Conservation (phyloP, 2,113 vertebrate genomes). For the Myocastor coypus region DNA sequence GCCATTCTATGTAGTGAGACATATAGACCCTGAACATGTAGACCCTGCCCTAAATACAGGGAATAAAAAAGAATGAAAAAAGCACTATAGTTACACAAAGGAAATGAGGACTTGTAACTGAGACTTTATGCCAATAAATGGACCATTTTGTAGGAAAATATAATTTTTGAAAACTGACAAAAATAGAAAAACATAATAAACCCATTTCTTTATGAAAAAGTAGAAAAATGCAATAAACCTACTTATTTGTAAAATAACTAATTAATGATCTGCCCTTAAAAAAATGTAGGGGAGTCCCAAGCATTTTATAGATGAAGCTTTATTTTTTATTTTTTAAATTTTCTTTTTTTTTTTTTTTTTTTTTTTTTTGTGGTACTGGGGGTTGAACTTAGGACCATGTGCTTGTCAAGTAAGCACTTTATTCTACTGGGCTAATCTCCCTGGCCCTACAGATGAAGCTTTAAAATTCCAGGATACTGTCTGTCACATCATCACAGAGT, state of each 20-base stretch:
- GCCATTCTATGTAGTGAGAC: no score
- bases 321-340: not conserved
- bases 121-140: not conserved
- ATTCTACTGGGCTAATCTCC: no score
- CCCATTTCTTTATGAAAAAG: not conserved
- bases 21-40: no score
- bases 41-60: no score
- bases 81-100: not conserved
- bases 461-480: not conserved
- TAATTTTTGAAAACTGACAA: not conserved
- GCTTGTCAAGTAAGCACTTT: no score
- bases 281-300: not conserved
- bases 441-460: not conserved
- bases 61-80: not conserved
- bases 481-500: not conserved
- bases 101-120: slow-evolving; percentile 22
- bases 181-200: not conserved
- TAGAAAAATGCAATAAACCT: not conserved
- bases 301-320: not conserved
- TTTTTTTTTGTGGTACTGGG: no score
- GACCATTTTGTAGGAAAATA: slow-evolving; percentile 30
- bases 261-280: not conserved
- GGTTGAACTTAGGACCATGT: no score
- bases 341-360: no score
- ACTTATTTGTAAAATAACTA: not conserved